A percentile compares a stretch with the other conserved stretches of the same genome.
Conservation (phyloP, 1,140 invertebrate species). For the Sogatella furcifera region DNA sequence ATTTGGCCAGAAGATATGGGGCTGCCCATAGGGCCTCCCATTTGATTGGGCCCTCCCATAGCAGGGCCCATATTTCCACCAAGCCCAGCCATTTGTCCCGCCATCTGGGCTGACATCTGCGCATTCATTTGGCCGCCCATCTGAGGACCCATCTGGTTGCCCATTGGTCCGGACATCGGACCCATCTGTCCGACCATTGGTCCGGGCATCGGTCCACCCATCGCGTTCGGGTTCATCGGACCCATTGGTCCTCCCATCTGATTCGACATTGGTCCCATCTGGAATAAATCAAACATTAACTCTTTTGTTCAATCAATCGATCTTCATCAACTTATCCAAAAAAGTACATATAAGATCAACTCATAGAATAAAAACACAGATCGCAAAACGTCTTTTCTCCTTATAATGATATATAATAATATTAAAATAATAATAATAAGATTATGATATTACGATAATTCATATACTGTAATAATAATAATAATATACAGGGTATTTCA, state of each 20-base stretch:
- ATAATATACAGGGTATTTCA: no score
- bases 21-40: conserved; percentile 31
- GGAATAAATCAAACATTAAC: conserved; percentile 25
- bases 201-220: conserved; percentile 23
- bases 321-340: no score
- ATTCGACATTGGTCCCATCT: conserved; percentile 37
- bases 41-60: conserved; percentile 28
- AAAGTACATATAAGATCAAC: no score
- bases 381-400: no score
- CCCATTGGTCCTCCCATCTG: conserved; percentile 17
- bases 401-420: no score
- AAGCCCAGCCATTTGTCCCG: conserved; percentile 32
- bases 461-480: no score
- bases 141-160: conserved; percentile 27
- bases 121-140: conserved; percentile 17
- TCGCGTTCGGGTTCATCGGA: conserved; percentile 23
- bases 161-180: conserved; percentile 25
- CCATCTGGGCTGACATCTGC: conserved; percentile 32
- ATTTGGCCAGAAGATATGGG: conserved; percentile 25
- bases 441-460: no score
- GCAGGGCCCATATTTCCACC: conserved; percentile 18
- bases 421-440: no score
- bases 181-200: conserved; percentile 18
- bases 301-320: no score
- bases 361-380: no score